Evolutionary conservation across 2,888 invertebrate species (phyloP).

Genomic region (Lycocerus yunnanus): DNA sequence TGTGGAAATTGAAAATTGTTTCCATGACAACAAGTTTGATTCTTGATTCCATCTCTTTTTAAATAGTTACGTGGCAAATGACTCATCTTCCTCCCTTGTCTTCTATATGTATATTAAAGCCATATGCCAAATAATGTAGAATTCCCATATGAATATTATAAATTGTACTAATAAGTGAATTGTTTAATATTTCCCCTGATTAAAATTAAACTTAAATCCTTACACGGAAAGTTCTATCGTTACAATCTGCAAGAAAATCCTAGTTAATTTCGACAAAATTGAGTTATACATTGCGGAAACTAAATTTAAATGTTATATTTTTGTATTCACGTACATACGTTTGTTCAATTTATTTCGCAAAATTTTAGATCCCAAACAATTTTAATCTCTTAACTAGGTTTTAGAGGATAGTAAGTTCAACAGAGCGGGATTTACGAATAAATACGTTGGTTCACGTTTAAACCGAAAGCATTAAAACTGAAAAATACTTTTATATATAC

Average conservation of each 20-base stretch:
- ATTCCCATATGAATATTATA: constrained; percentile 25
- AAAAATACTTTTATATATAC: background rate
- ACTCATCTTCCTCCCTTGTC: constrained; percentile 22
- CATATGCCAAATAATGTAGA: constrained; percentile 19
- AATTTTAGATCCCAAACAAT: background rate
- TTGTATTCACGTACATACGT: background rate
- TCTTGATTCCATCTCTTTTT: constrained; percentile 8
- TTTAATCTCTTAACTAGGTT: background rate
- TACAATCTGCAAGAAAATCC: background rate
- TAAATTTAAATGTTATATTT: background rate
- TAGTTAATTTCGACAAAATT: background rate
- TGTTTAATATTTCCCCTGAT: constrained; percentile 13
- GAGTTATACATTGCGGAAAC: background rate
- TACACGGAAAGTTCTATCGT: background rate
- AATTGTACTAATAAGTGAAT: constrained; percentile 11
- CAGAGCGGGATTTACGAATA: background rate
- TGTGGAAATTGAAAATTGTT: constrained; percentile 23
- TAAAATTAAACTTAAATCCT: background rate
- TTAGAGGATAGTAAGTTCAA: background rate
- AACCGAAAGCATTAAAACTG: background rate
- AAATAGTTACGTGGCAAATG: constrained; percentile 19
- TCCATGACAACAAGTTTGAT: constrained; percentile 32
- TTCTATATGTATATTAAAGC: constrained; percentile 25
- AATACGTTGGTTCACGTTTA: background rate
- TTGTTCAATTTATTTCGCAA: background rate